phyloP scores from a whole-genome alignment of 2,888 invertebrate genomes.

The Andrena praecox region DNA sequence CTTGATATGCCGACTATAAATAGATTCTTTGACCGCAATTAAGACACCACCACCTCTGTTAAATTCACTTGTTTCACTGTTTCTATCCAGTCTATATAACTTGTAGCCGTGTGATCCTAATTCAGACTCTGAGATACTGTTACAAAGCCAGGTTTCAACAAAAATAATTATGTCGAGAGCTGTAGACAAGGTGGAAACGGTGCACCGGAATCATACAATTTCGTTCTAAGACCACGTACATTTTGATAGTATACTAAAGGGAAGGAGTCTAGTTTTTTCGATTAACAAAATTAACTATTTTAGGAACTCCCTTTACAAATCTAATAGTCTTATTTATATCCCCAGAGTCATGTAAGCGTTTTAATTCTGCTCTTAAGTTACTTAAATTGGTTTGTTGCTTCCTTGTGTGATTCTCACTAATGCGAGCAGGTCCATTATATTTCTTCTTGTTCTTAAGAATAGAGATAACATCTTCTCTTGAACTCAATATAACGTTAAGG shows the following conservation, averaged over 20 bases:
- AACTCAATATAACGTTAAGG: neutral
- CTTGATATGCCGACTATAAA: neutral
- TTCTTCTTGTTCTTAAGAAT: neutral
- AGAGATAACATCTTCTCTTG: neutral
- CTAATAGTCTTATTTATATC: neutral
- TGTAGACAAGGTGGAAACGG: neutral
- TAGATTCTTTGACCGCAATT: neutral
- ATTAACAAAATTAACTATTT: neutral
- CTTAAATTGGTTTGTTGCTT: neutral
- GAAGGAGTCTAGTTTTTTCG: neutral
- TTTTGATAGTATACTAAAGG: neutral
- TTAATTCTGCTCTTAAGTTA: neutral
- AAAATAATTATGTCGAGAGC: neutral
- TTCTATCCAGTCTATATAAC: neutral
- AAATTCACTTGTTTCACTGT: neutral
- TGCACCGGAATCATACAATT: neutral
- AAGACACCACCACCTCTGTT: neutral
- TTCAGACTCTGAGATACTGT: neutral
- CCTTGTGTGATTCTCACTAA: neutral
- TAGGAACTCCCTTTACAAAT: neutral
- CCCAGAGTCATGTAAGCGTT: neutral
- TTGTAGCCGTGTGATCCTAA: neutral
- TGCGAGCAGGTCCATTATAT: neutral
- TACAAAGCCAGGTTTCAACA: neutral
- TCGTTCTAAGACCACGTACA: neutral